Conservation (phyloP, 2,113 vertebrate genomes). For the Charina bottae region DNA sequence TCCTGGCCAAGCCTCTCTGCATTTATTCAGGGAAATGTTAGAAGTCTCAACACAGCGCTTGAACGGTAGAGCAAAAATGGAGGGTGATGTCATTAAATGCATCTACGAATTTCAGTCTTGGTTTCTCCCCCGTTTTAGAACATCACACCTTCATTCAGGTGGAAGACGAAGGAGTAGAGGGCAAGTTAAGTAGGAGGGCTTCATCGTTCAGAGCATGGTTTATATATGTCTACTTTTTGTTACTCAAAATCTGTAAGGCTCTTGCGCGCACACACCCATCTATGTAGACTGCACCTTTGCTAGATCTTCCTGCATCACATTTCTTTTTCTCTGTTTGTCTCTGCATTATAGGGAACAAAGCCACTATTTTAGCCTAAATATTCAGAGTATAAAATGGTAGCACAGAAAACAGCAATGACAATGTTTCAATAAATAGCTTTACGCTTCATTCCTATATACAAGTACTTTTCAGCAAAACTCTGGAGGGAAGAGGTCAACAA, state of each 20-base stretch:
- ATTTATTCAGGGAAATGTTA: not conserved
- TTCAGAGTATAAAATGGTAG: conserved; percentile 76
- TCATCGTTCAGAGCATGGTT: not conserved
- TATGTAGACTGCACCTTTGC: not conserved
- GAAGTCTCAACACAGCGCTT: not conserved
- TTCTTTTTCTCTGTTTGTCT: conserved; percentile 43
- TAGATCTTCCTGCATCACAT: conserved; percentile 34
- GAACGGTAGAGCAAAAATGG: no score
- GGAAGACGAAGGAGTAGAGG: not conserved
- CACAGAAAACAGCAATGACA: conserved; percentile 57
- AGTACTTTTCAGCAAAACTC: conserved; percentile 82
- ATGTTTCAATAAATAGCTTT: conserved; percentile 92
- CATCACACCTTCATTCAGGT: not conserved
- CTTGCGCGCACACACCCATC: not conserved
- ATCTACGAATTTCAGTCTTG: not conserved
- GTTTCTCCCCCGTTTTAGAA: not conserved
- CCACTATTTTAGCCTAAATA: conserved; percentile 66
- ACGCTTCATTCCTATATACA: conserved; percentile 90
- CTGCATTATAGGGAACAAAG: conserved; percentile 51
- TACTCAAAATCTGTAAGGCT: not conserved
- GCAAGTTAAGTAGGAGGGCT: not conserved
- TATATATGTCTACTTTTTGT: not conserved
- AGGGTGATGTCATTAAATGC: not conserved
- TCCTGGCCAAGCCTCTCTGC: not conserved
- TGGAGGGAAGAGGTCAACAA: conserved; percentile 60